These are phyloP conservation scores for Holcopasites calliopsidis DNA, from an alignment of 1,140 invertebrate species.

Conservation along the genomic window DNA sequence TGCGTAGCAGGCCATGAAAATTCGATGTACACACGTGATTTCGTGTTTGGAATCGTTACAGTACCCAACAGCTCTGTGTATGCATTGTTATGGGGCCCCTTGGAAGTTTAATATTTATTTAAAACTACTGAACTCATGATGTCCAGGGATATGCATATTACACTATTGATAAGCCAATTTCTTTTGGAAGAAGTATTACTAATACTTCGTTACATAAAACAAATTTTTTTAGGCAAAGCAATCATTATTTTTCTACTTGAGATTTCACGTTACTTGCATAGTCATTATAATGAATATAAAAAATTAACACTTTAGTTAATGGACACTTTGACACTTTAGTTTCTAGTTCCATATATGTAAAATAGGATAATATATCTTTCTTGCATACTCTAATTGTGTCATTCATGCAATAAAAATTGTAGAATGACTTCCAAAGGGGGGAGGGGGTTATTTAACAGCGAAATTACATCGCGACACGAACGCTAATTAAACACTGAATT, in stretches of 20 bases:
- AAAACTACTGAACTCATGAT: too few species aligned
- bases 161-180: too few species aligned
- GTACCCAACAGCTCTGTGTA: too few species aligned
- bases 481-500: conserved; percentile 22
- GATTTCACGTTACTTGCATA: neutral
- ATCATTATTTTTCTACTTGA: neutral
- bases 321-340: neutral
- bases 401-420: neutral
- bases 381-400: too few species aligned
- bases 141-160: too few species aligned
- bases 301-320: too few species aligned
- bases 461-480: neutral
- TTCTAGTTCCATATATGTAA: neutral
- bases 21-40: neutral
- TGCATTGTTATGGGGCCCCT: too few species aligned
- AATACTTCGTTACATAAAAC: neutral
- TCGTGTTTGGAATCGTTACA: neutral
- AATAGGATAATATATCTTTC: too few species aligned
- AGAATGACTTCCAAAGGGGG: too few species aligned
- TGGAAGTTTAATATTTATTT: too few species aligned
- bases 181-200: too few species aligned
- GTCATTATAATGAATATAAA: too few species aligned
- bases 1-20: conserved; percentile 1
- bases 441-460: neutral
- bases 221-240: neutral